phyloP scores from a whole-genome alignment of 2,113 vertebrate genomes.

The Nanger granti region DNA sequence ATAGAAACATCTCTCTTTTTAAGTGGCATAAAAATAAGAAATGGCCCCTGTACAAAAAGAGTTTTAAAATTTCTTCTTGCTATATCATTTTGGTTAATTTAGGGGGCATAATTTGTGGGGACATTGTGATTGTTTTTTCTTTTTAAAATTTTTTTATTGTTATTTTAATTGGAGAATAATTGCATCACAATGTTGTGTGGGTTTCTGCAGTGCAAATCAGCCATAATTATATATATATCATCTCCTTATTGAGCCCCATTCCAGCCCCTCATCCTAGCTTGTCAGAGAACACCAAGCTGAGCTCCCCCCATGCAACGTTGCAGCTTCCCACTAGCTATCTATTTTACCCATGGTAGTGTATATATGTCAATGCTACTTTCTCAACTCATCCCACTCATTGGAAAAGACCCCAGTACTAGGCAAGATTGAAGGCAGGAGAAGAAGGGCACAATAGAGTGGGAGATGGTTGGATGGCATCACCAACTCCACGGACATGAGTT shows the following conservation, averaged over 20 bases:
- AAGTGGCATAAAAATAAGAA: neutral
- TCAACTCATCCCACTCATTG: neutral
- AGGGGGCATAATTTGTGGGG: neutral
- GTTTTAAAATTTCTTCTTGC: neutral
- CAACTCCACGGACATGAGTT: neutral
- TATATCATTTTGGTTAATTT: neutral
- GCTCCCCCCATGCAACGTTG: neutral
- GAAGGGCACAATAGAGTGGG: neutral
- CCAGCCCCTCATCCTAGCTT: neutral
- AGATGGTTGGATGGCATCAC: neutral
- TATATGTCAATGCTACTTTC: neutral
- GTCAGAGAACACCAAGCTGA: neutral
- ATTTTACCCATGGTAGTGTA: neutral
- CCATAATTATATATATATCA: neutral
- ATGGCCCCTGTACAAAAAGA: neutral
- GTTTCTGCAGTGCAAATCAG: neutral
- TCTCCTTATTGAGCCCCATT: neutral
- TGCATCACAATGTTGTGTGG: neutral
- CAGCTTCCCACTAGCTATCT: neutral
- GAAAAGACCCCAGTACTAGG: neutral
- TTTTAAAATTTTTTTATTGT: neutral
- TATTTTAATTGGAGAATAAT: neutral
- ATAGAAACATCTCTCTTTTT: neutral
- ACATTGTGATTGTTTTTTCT: neutral
- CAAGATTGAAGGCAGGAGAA: neutral